Evolutionary conservation across 1,140 invertebrate species (phyloP).

Genomic region (Venturia canescens): DNA sequence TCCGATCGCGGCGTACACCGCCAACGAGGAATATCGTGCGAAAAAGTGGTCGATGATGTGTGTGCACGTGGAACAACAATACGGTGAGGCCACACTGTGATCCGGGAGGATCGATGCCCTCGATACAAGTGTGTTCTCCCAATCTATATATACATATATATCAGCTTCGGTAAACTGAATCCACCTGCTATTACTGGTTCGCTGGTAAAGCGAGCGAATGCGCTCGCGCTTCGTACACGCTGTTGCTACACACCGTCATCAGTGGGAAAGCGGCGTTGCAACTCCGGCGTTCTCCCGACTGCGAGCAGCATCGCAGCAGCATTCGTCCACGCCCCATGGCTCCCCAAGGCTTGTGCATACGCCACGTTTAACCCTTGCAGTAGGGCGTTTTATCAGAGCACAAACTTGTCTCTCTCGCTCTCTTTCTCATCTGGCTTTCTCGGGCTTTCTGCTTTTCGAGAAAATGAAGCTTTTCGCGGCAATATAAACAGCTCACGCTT

Average conservation of each 20-base stretch:
- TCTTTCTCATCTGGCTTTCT: not conserved
- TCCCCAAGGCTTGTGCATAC: constrained; percentile 35
- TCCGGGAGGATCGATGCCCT: constrained; percentile 73
- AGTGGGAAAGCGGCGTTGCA: not conserved
- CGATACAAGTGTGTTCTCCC: constrained; percentile 65
- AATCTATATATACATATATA: constrained; percentile 36
- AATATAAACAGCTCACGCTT: constrained; percentile 4
- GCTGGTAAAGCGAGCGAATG: constrained; percentile 11
- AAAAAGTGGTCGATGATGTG: not conserved
- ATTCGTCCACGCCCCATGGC: constrained; percentile 38
- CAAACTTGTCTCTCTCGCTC: not conserved
- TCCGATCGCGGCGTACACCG: not conserved
- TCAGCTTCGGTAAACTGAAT: constrained; percentile 7
- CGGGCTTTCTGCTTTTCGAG: not conserved
- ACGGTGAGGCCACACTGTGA: constrained; percentile 62
- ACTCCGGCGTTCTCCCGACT: not conserved
- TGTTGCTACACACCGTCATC: constrained; percentile 33
- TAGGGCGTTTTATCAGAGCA: constrained; percentile 21
- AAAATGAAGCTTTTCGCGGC: constrained; percentile 19
- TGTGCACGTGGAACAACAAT: constrained; percentile 40
- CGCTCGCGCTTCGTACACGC: not conserved
- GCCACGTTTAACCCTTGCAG: constrained; percentile 28
- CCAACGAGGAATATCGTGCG: not conserved
- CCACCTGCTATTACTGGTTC: constrained; percentile 17
- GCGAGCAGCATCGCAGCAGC: constrained; percentile 27